Evolutionary conservation across 2,888 invertebrate genomes (phyloP).

Genomic region (Caenorhabditis uteleia): DNA sequence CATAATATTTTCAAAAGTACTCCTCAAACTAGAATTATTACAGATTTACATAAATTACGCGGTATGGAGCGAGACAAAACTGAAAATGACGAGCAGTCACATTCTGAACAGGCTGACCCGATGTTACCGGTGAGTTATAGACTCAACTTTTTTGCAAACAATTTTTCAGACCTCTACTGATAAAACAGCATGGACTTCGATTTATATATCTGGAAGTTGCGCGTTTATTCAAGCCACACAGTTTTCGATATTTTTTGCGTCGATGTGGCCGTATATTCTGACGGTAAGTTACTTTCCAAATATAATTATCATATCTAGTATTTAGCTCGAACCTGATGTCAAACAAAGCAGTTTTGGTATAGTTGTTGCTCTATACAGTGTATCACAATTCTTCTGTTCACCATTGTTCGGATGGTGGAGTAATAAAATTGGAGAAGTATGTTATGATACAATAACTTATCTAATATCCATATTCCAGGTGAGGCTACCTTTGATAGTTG

Average conservation of each 20-base stretch:
- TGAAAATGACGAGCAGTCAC: conserved; percentile 17
- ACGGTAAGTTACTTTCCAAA: conserved; percentile 30
- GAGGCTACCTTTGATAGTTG: conserved; percentile 34
- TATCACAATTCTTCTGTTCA: conserved; percentile 39
- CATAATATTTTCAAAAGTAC: no score
- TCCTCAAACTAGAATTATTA: no score
- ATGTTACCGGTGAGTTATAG: conserved; percentile 27
- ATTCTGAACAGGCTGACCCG: conserved; percentile 14
- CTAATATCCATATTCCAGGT: conserved; percentile 7
- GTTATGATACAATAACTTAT: background rate
- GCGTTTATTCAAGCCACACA: conserved; percentile 47
- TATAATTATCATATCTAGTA: background rate
- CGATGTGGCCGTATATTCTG: conserved; percentile 50
- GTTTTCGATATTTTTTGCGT: conserved; percentile 47
- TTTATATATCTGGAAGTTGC: conserved; percentile 44
- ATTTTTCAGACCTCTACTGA: conserved; percentile 16
- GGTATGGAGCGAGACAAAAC: no score
- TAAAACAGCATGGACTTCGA: conserved; percentile 47
- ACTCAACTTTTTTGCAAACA: background rate
- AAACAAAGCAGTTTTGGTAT: conserved; percentile 44
- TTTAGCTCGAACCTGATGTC: conserved; percentile 40
- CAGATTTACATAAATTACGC: no score
- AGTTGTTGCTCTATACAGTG: conserved; percentile 43
- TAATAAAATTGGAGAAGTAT: conserved; percentile 42
- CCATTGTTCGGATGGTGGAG: conserved; percentile 50